Evolutionary conservation across 2,888 invertebrate species (phyloP), one percentile per base, ranked within the genome.

Genomic region (Diploptera punctata): DNA sequence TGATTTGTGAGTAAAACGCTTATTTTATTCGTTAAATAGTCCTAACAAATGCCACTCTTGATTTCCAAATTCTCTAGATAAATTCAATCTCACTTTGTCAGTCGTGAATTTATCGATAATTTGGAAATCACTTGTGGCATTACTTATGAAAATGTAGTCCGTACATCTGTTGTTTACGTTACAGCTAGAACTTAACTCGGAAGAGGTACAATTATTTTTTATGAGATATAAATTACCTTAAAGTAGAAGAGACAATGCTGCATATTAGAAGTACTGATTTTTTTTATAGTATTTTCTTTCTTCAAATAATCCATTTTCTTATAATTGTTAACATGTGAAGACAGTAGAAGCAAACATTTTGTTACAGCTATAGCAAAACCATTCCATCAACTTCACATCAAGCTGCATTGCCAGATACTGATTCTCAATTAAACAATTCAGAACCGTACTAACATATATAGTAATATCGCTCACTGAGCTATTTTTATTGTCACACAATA

Each of bases 181-280:
- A n/a, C n/a, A n/a, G n/a, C n/a, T n/a, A n/a, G n/a, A n/a, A n/a
- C n/a, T n/a, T n/a, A n/a, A n/a, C n/a, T n/a, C n/a, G n/a, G n/a
- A n/a, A n/a, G n/a, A n/a, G n/a, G n/a, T n/a, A n/a, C n/a, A n/a
- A n/a, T n/a, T n/a, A n/a, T n/a, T n/a, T n/a, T n/a, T n/a, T n/a
- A n/a, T n/a, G n/a, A n/a, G n/a, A n/a, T n/a, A n/a, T n/a, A n/a
- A 38, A 5, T 52, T 52, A 52, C 52, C 52, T 52, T 52, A 13
- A 4, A 3, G 13, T 24, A 18, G 52, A 52, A 13, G 19, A 18
- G 13, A 18, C 24, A 21, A 52, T 24, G 10, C 24, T 24, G 10
- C 9, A 18, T 5, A 52, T 52, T 13, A 52, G 7, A 10, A 24
- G 24, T 24, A 52, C 52, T 9, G 52, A 19, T n/a, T 52, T 52